Evolutionary conservation across 1,140 invertebrate genomes (phyloP).

Genomic region (Drosophila oshimai): DNA sequence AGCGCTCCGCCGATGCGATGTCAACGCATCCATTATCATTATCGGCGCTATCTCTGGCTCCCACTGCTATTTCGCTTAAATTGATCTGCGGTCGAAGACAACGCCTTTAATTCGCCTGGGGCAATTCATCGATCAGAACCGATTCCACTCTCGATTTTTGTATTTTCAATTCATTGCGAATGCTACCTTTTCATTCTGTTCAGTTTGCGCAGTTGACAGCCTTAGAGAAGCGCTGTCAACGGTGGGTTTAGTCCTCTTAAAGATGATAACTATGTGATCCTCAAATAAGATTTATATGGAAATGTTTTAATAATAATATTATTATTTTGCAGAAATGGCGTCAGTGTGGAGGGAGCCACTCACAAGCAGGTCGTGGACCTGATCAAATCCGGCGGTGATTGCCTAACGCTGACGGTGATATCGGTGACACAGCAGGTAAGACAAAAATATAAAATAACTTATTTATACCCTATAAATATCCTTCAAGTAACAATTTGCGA

Average conservation of each 20-base stretch:
- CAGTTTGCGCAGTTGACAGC: constrained; percentile 61
- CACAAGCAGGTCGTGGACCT: constrained; percentile 99
- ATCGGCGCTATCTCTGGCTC: background rate
- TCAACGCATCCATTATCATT: constrained; percentile 41
- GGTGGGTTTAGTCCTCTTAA: constrained; percentile 27
- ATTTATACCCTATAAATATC: too few relatives aligned
- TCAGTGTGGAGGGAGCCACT: constrained; percentile 98
- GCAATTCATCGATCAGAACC: background rate
- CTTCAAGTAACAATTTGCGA: too few relatives aligned
- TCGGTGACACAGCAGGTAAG: constrained; percentile 91
- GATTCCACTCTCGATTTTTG: background rate
- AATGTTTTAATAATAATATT: background rate
- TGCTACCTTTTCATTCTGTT: constrained; percentile 71
- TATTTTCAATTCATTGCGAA: background rate
- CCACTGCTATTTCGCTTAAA: constrained; percentile 13
- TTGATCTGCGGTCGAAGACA: constrained; percentile 2
- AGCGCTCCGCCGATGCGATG: constrained; percentile 4
- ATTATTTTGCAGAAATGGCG: constrained; percentile 91
- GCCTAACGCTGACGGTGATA: constrained; percentile 96
- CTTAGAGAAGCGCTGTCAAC: constrained; percentile 50
- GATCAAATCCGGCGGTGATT: constrained; percentile 99
- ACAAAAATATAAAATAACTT: too few relatives aligned
- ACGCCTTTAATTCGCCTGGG: background rate
- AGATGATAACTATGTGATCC: background rate
- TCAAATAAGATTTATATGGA: background rate